These are phyloP conservation scores for Atherinomorus stipes DNA, from an alignment of 2,113 vertebrate species.

Conservation along the genomic window DNA sequence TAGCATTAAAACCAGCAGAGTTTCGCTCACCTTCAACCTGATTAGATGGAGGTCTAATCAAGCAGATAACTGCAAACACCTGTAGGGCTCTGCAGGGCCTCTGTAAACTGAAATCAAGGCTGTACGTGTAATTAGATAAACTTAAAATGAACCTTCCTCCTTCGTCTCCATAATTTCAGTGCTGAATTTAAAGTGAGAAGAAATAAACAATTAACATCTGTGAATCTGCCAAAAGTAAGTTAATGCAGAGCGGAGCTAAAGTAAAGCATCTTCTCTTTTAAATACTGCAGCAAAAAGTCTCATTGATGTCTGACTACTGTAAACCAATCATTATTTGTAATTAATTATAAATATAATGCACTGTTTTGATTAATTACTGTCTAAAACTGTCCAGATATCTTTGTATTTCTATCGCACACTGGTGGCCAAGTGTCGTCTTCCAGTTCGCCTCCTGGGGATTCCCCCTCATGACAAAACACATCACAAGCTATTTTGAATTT, in stretches of 20 bases:
- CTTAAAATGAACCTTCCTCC: not conserved
- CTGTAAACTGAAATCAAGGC: not conserved
- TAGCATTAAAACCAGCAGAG: not conserved
- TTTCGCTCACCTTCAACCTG: not conserved
- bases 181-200: not conserved
- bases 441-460: constrained; percentile 12
- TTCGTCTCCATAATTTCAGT: not conserved
- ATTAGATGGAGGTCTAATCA: not conserved
- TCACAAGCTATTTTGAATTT: constrained; percentile 52
- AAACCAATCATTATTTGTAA: no score
- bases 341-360: no score
- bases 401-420: not conserved
- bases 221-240: no score
- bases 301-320: no score
- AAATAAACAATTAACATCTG: no score
- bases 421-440: constrained; percentile 17
- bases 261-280: no score
- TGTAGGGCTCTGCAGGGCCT: not conserved
- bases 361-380: no score
- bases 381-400: no score
- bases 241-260: no score
- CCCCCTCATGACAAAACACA: constrained; percentile 37
- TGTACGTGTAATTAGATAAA: not conserved
- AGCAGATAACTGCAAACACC: constrained; percentile 3
- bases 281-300: not conserved